Evolutionary conservation across 2,888 invertebrate species (phyloP), one percentile per base, ranked within the genome.

Genomic region (Ctena decussata): DNA sequence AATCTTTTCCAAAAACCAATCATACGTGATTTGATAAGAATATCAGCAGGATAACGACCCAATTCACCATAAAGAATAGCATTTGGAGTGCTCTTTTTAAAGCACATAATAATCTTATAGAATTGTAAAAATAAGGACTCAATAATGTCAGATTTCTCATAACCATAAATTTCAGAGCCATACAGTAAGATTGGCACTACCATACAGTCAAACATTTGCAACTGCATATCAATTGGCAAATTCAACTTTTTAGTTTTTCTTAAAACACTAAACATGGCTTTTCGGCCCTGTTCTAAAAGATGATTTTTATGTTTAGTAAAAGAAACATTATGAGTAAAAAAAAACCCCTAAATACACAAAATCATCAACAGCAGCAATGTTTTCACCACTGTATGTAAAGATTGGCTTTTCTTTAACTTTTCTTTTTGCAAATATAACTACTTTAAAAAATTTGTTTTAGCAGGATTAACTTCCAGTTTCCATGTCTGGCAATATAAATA

Each of bases 241-340:
- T 44, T 44, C 27, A 71, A 41, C 21, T 39, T 71, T 41, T 44
- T 71, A 27, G 71, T 44, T 71, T 71, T 71, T n/a, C n/a, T n/a
- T n/a, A 71, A n/a, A 27, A 71, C 71, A 71, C 41, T 44, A n/a
- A 71, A 71, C 39, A 71, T 71, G 27, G 41, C 71, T 71, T 71
- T 71, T 27, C 71, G 21, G n/a, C 27, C 71, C 24, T 71, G 71
- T 24, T 71, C 71, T 44, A 71, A 44, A 27, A 71, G 44, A 6
- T 44, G 30, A 6, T 1, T 5, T 71, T 39, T 71, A 44, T 39
- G 39, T n/a, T 39, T 71, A 41, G 27, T 6, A 41, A 39, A 71
- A 41, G 41, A 27, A 24, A 1, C 71, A 71, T 71, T 71, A 21
- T 71, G 44, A 44, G 39, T 44, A 41, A 41, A 71, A n/a, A 24